Evolutionary conservation across 2,797 vertebrate species (phyloP).

Genomic region (Sebastes taczanowskii): DNA sequence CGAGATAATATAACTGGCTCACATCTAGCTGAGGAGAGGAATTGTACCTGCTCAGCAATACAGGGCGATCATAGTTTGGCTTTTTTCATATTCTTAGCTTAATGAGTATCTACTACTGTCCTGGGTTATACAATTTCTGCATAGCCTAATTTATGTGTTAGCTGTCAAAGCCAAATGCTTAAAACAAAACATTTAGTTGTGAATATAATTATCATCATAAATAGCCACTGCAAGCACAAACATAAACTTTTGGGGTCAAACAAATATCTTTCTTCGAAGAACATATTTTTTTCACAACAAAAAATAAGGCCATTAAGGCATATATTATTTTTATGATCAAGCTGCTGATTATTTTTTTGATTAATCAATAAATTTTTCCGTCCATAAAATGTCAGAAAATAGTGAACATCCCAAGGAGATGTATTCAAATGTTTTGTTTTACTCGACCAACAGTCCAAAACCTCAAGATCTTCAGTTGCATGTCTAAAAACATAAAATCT

Average conservation of each 20-base stretch:
- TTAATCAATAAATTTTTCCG: accelerated
- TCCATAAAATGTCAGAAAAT: neutral
- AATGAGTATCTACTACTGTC: neutral
- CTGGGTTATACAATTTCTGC: neutral
- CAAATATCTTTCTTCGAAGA: neutral
- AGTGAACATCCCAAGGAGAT: neutral
- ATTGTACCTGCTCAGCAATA: neutral
- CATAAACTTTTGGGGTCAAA: neutral
- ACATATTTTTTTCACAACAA: neutral
- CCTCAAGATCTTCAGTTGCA: neutral
- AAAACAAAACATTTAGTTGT: neutral
- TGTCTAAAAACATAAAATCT: neutral
- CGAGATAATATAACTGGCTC: no score
- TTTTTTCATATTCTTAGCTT: neutral
- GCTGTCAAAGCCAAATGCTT: neutral
- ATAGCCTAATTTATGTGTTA: neutral
- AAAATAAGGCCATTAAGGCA: neutral
- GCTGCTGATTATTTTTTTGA: neutral
- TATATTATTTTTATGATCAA: neutral
- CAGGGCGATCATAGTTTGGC: neutral
- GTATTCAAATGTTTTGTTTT: neutral
- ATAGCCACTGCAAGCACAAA: neutral
- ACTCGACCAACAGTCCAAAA: neutral
- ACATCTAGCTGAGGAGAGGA: neutral
- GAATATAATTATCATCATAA: neutral